These are phyloP conservation scores for Melinaea marsaeus DNA, from an alignment of 2,888 invertebrate species.

Conservation along the genomic window DNA sequence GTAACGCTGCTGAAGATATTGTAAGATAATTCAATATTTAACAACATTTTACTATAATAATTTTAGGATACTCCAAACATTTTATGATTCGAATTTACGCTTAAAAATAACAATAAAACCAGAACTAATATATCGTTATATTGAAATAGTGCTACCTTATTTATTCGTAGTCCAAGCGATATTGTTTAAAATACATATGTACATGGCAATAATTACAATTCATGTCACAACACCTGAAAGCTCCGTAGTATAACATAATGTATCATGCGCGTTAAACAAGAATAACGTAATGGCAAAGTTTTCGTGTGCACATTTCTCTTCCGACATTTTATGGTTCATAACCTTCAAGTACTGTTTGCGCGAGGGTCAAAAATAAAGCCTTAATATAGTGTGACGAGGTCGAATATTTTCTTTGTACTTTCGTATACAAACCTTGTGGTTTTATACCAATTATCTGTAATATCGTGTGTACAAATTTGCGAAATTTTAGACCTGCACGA, in stretches of 20 bases:
- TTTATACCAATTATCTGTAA: conserved; percentile 5
- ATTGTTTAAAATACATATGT: not conserved
- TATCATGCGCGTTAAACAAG: conserved; percentile 9
- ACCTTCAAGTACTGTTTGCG: conserved; percentile 7
- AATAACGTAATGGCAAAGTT: conserved; percentile 11
- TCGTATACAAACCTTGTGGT: not conserved
- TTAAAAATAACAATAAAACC: no score
- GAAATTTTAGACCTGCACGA: not conserved
- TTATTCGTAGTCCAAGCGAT: no score
- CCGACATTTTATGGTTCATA: not conserved
- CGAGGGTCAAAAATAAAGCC: conserved; percentile 11
- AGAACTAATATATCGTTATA: no score
- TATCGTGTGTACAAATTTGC: not conserved
- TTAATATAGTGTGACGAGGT: conserved; percentile 3
- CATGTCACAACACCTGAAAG: not conserved
- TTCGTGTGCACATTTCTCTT: conserved; percentile 12
- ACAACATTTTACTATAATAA: no score
- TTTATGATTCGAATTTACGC: no score
- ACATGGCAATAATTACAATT: not conserved
- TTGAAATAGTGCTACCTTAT: no score
- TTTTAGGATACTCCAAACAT: no score
- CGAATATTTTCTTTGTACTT: not conserved
- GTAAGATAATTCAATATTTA: no score
- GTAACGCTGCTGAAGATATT: no score
- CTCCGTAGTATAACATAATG: conserved; percentile 9